These are phyloP conservation scores for Pipra filicauda DNA, from an alignment of 2,113 vertebrate species.

Conservation along the genomic window DNA sequence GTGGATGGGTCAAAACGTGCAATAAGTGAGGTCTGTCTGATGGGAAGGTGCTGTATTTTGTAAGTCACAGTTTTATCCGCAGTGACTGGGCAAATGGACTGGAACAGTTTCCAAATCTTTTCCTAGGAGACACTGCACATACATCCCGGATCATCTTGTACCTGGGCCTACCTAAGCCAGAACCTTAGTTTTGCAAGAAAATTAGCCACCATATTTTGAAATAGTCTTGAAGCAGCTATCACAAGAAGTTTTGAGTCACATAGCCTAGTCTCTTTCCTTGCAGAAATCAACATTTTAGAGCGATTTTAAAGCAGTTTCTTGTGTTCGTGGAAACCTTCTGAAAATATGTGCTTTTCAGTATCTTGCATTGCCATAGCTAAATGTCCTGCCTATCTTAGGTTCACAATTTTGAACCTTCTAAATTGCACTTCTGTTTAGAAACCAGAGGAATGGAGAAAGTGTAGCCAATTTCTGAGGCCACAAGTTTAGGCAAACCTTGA, in stretches of 20 bases:
- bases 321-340: not conserved
- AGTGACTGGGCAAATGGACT: not conserved
- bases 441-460: not conserved
- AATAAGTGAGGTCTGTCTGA: not conserved
- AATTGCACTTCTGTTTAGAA: not conserved
- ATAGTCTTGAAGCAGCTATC: not conserved
- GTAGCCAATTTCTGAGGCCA: not conserved
- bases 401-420: not conserved
- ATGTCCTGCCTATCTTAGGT: not conserved
- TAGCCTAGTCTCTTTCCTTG: not conserved
- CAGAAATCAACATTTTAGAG: not conserved
- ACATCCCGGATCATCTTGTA: not conserved
- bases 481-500: not conserved
- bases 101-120: not conserved
- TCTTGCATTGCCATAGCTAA: not conserved
- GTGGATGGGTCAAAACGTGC: not conserved
- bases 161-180: not conserved
- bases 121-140: not conserved
- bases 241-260: not conserved
- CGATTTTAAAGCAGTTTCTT: not conserved
- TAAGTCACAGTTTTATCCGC: not conserved
- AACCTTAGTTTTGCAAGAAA: not conserved
- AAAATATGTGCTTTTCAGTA: not conserved
- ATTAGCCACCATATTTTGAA: not conserved
- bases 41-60: not conserved